Evolutionary conservation across 2,888 invertebrate genomes (phyloP), one percentile per base, ranked within the genome.

Genomic region (Pterobdella sp.): DNA sequence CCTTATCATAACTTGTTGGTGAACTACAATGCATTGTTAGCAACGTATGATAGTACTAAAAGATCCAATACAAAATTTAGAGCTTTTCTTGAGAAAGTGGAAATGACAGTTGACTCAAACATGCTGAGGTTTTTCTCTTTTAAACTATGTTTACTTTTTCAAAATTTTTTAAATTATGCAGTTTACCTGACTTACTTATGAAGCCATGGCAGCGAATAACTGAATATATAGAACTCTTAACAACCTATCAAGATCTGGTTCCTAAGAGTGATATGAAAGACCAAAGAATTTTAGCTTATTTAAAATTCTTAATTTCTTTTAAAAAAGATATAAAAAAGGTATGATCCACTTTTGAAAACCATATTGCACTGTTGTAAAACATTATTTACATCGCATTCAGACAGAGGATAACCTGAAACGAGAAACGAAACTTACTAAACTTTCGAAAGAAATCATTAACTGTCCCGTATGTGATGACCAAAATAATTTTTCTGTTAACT

Each of bases 141-240:
- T 26, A 3, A 14, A 3, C 26, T 56, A 3, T 3, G 4, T 56
- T 26, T 26, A 26, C 42, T 42, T 42, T 42, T 42, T 42, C 7
- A 42, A 42, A 42, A 42, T 42, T 42, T 42, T 42, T 42, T 42
- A 42, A 18, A 14, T 42, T 42, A 42, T 56, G 60, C 71, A 71
- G 71, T 31, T 32, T 71, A 35, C 71, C 71, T 26, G 63, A 71
- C 35, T 29, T 71, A 26, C 63, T 63, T 36, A 29, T 60, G 35
- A 71, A 32, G 35, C 71, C 71, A 36, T 71, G 71, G 71, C 29
- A 71, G 32, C 49, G 63, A 36, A 56, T 71, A 10, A 14, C 32
- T 1, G 71, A 71, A 34, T 71, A 71, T 63, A 60, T 60, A 22
- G 32, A 36, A 29, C 35, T 71, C 1, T 52, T 71, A 29, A 35